Conservation (phyloP, 2,113 vertebrate genomes). For the Tachuris rubrigastra region DNA sequence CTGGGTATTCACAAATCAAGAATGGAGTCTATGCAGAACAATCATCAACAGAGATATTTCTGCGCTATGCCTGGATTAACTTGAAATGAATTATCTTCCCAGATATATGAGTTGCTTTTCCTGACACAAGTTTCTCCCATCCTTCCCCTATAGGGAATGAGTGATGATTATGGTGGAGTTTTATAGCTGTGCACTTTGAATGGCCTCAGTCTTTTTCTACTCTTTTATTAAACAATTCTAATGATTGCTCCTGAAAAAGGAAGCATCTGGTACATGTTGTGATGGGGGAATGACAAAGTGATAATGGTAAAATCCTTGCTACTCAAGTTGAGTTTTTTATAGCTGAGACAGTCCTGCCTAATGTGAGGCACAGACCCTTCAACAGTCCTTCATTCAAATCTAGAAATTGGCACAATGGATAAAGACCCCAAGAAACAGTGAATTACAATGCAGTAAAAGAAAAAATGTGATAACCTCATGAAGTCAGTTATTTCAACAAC, state of each 20-base stretch:
- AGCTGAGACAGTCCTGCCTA: not conserved
- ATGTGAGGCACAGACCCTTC: not conserved
- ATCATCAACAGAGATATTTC: not conserved
- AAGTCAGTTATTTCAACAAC: not conserved
- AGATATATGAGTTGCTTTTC: not conserved
- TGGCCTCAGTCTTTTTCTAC: not conserved
- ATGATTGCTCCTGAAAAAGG: not conserved
- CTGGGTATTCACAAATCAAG: slow-evolving; percentile 27
- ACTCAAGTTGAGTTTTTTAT: not conserved
- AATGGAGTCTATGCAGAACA: not conserved
- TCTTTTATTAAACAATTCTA: not conserved
- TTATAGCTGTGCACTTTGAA: not conserved
- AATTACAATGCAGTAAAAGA: not conserved
- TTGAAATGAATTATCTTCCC: not conserved
- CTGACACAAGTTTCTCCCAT: not conserved
- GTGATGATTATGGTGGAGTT: not conserved
- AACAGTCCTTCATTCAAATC: not conserved
- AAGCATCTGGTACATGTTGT: not conserved
- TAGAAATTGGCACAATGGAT: not conserved
- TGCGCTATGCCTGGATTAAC: not conserved
- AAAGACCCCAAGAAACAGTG: not conserved
- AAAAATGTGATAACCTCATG: not conserved
- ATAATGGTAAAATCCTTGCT: not conserved
- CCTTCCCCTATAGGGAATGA: not conserved
- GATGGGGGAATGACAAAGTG: not conserved